Evolutionary conservation across 2,888 invertebrate genomes (phyloP).

Genomic region (Drosophila macrospina): DNA sequence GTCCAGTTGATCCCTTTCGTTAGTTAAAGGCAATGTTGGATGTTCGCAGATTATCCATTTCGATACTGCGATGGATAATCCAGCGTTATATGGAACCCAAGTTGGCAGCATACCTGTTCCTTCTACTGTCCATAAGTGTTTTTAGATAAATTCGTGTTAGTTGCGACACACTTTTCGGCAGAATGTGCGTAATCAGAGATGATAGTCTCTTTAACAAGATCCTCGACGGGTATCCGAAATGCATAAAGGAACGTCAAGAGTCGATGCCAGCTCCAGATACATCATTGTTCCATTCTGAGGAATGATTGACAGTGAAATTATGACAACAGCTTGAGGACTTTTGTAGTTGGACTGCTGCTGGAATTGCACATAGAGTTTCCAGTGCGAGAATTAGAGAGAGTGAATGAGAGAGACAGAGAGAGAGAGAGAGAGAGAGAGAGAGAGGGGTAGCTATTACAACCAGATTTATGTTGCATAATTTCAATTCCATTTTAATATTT

Average conservation of each 20-base stretch:
- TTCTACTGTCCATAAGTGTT: constrained; percentile 71
- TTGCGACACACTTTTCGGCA: constrained; percentile 75
- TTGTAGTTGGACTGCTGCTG: too few relatives aligned
- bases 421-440: too few relatives aligned
- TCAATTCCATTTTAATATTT: background rate
- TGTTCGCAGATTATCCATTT: constrained; percentile 90
- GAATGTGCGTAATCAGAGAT: constrained; percentile 78
- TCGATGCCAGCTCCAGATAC: constrained; percentile 64
- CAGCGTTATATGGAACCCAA: constrained; percentile 72
- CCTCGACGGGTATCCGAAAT: constrained; percentile 81
- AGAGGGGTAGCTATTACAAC: too few relatives aligned
- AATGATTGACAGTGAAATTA: background rate
- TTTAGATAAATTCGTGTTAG: constrained; percentile 68
- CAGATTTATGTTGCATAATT: too few relatives aligned
- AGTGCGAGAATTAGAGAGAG: too few relatives aligned
- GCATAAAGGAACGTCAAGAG: constrained; percentile 81
- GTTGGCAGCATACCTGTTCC: constrained; percentile 28
- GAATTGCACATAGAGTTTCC: too few relatives aligned
- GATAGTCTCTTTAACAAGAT: constrained; percentile 73
- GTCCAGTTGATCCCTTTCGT: constrained; percentile 90
- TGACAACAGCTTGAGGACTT: background rate
- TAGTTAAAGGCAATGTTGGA: constrained; percentile 89
- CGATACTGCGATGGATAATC: constrained; percentile 79
- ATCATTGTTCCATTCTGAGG: constrained; percentile 33
- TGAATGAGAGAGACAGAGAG: too few relatives aligned